Evolutionary conservation across 2,113 vertebrate species (phyloP).

Genomic region (human): DNA sequence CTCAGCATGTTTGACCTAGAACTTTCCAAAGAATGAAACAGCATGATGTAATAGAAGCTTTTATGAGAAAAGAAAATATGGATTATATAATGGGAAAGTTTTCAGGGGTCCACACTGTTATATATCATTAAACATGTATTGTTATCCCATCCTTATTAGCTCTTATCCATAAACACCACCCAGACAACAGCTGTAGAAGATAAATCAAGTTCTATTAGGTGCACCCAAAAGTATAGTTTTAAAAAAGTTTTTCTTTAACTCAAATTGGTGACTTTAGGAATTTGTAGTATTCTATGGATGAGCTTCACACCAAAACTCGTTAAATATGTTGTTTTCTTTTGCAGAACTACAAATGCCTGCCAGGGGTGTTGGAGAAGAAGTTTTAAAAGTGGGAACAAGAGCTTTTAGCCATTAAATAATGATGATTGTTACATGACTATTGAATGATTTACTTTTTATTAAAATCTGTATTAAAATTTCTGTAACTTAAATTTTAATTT

Average conservation of each 20-base stretch:
- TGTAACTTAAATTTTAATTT: not conserved
- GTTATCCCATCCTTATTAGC: not conserved
- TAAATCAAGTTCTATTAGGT: not conserved
- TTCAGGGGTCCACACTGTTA: not conserved
- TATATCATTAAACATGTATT: not conserved
- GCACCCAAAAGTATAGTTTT: not conserved
- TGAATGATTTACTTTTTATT: not conserved
- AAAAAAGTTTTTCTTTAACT: not conserved
- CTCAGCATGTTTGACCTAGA: slow-evolving; percentile 43
- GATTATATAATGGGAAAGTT: not conserved
- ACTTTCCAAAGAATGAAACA: not conserved
- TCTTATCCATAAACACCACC: not conserved
- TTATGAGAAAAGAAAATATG: not conserved
- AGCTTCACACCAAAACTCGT: not conserved
- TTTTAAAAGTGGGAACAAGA: not conserved
- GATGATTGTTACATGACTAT: not conserved
- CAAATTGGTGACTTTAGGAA: not conserved
- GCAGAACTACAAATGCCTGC: not conserved
- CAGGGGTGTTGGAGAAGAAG: not conserved
- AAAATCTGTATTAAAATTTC: not conserved
- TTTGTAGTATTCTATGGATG: not conserved
- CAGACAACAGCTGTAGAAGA: not conserved
- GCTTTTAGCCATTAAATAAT: not conserved
- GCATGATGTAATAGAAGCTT: not conserved
- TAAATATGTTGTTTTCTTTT: not conserved